A percentile compares a stretch with the other conserved stretches of the same genome.
These are phyloP conservation scores for Rousettus madagascariensis DNA, from an alignment of 2,797 vertebrate genomes.

Conservation along the genomic window DNA sequence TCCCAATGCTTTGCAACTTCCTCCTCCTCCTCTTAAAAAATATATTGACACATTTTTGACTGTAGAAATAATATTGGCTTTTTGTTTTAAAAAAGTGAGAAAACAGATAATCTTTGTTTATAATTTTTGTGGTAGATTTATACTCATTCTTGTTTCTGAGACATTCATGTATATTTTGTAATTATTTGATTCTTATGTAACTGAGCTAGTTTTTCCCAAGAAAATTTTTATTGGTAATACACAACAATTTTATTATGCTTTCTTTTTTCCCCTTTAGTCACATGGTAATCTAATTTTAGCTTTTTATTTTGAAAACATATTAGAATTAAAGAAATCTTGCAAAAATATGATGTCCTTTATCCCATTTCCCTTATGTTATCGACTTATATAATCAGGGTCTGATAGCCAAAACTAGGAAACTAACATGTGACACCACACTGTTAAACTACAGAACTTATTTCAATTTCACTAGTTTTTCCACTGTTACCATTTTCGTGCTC, in stretches of 20 bases:
- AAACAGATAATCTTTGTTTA: neutral
- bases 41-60: neutral
- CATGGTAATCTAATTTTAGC: neutral
- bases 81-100: neutral
- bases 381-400: neutral
- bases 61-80: neutral
- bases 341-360: neutral
- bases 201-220: neutral
- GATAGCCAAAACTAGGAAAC: neutral
- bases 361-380: neutral
- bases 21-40: neutral
- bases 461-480: neutral
- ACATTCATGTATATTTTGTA: neutral
- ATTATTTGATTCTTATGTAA: neutral
- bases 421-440: neutral
- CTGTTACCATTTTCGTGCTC: neutral
- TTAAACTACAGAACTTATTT: neutral
- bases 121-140: neutral
- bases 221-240: neutral
- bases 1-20: neutral
- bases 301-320: neutral
- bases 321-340: neutral
- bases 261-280: neutral
- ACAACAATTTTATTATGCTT: neutral
- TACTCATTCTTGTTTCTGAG: neutral